phyloP scores from a whole-genome alignment of 2,888 invertebrate genomes.

The Epinotia bilunana region DNA sequence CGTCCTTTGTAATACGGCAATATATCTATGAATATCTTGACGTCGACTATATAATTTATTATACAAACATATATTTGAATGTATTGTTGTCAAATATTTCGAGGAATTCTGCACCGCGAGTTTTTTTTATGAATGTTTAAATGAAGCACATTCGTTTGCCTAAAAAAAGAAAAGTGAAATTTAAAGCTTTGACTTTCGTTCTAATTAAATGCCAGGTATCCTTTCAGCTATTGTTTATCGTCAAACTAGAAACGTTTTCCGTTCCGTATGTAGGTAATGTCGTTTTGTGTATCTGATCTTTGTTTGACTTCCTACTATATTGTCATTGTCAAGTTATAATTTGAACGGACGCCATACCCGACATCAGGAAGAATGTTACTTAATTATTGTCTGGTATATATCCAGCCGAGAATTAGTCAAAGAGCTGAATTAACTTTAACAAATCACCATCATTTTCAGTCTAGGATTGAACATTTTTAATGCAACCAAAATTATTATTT shows the following conservation, averaged over 20 bases:
- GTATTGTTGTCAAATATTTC: too few relatives aligned
- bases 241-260: not conserved
- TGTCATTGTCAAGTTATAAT: conserved; percentile 10
- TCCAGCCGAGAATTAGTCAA: not conserved
- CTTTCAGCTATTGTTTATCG: not conserved
- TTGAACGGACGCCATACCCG: conserved; percentile 1
- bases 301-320: conserved; percentile 31
- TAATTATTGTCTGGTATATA: not conserved
- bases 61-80: too few relatives aligned
- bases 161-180: too few relatives aligned
- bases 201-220: not conserved
- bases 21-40: too few relatives aligned
- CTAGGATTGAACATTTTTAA: too few relatives aligned
- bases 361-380: not conserved
- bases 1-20: too few relatives aligned
- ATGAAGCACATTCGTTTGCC: not conserved
- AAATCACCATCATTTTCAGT: too few relatives aligned
- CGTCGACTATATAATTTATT: too few relatives aligned
- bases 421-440: not conserved
- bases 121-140: not conserved
- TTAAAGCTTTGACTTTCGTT: not conserved
- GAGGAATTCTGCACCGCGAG: too few relatives aligned
- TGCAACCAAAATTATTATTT: too few relatives aligned
- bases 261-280: conserved; percentile 13
- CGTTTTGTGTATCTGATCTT: conserved; percentile 24